Base-by-base conservation (phyloP, 2,113 vertebrate genomes). In the Anas platyrhynchos region DNA sequence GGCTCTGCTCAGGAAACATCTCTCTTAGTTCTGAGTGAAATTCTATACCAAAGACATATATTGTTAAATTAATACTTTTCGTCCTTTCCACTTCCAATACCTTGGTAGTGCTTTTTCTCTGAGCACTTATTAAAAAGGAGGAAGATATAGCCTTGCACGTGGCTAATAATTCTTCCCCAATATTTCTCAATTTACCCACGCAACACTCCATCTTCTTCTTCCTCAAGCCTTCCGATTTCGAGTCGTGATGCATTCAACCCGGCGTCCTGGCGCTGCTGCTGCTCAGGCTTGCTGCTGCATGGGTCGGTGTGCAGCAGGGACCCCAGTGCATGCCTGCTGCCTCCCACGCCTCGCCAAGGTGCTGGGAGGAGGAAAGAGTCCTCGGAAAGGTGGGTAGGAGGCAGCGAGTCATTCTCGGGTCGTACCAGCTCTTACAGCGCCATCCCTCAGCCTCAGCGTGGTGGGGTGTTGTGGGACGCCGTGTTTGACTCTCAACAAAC, bases 31-130 rank as follows among this genome's bases (percentile, higher is more conserved):
- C 76, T 86, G 91, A 96, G 91, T 46, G n/a, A 76, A 93, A 93
- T 91, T 91, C 84, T 87, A 18, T 26, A 89, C 54, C 32, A 50
- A 85, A 85, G 82, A 66, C 44, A n/a, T 65, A 27, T 67, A 88
- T 89, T 92, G 93, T 95, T 62, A 91, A 72, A 95, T 92, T 91
- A 92, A 81, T 82, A 82, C 61, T 82, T 93, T 58, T 76, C 86
- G 84, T 87, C 69, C 66, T 85, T 87, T 74, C 73, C 34, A 36
- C 56, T 82, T 93, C 29, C 77, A 87, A 61, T 91, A 82, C 23
- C 69, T 73, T 54, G 58, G 77, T 56, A 93, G 66, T 69, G 66
- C 69, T 84, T 93, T 86, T 86, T 82, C 81, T 88, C 86, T 86
- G 52, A 75, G 48, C 66, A 73, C 56, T 86, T 96, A 92, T 78